These are phyloP conservation scores for Chironex yamaguchii DNA, from an alignment of 30 jellyfish, hydroid and myxozoan genomes.

Conservation along the genomic window DNA sequence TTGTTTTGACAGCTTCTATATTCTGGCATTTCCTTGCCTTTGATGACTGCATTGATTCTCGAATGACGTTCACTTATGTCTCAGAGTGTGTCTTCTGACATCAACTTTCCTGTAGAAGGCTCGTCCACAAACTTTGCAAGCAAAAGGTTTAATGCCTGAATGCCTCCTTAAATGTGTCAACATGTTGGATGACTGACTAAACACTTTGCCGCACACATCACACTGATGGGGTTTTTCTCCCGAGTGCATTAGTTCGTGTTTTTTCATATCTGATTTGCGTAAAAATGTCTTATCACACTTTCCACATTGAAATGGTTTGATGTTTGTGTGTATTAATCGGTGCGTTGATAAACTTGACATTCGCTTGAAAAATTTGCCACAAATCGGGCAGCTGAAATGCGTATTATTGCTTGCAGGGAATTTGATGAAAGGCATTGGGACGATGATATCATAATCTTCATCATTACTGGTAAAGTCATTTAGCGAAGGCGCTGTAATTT, in stretches of 20 bases:
- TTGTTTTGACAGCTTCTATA: too few relatives aligned
- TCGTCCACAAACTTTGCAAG: constrained; percentile 92
- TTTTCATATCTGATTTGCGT: constrained; percentile 91
- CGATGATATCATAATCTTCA: constrained; percentile 64
- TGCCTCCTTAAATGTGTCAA: constrained; percentile 91
- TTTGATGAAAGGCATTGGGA: constrained; percentile 64
- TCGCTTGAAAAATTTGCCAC: constrained; percentile 90
- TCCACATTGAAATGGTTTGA: constrained; percentile 94
- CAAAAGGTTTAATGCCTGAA: constrained; percentile 94
- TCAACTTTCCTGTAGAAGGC: constrained; percentile 94
- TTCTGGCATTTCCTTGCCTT: too few relatives aligned
- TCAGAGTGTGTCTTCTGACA: constrained; percentile 85
- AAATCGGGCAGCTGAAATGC: constrained; percentile 72
- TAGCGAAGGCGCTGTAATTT: constrained; percentile 21
- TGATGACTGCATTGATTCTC: too few relatives aligned
- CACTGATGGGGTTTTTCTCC: constrained; percentile 97
- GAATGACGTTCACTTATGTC: constrained; percentile 60
- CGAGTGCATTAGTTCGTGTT: constrained; percentile 96
- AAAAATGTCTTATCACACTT: constrained; percentile 86
- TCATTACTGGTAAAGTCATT: constrained; percentile 33
- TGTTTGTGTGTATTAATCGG: constrained; percentile 87
- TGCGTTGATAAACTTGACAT: constrained; percentile 94
- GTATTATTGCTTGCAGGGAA: constrained; percentile 29
- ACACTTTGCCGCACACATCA: constrained; percentile 92
- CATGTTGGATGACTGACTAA: constrained; percentile 96